Conservation (phyloP, 2,797 vertebrate species). For the Australoheros facetus region DNA sequence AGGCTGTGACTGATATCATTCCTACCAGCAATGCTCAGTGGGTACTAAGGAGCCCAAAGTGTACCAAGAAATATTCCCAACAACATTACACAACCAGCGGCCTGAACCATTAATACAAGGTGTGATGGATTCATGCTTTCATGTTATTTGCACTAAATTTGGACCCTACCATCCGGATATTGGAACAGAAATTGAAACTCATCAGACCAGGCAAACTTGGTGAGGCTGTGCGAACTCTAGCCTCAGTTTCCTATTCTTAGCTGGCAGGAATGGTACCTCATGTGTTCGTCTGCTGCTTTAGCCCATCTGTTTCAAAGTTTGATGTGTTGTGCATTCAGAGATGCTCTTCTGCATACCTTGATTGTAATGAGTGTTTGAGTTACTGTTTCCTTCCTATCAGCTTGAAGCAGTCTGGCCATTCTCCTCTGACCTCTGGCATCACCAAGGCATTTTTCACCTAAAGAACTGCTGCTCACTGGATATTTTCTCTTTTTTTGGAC, state of each 20-base stretch:
- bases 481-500: too few relatives aligned
- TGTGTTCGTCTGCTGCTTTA: not conserved
- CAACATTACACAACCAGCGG: not conserved
- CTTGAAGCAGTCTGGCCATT: not conserved
- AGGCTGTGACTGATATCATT: too few relatives aligned
- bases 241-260: not conserved
- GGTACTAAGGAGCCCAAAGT: too few relatives aligned
- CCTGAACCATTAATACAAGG: not conserved
- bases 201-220: not conserved
- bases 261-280: not conserved
- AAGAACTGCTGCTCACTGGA: too few relatives aligned
- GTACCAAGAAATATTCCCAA: not conserved
- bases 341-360: not conserved
- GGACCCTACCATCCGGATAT: not conserved
- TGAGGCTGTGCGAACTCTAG: not conserved
- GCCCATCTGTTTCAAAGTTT: not conserved
- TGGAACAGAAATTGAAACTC: not conserved
- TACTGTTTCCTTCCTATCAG: not conserved
- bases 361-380: not conserved
- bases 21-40: too few relatives aligned
- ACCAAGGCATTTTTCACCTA: not conserved
- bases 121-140: not conserved
- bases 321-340: not conserved
- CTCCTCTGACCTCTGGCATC: not conserved
- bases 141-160: not conserved